Base-by-base conservation (phyloP, 2,888 invertebrate genomes). In the Meganola albula region DNA sequence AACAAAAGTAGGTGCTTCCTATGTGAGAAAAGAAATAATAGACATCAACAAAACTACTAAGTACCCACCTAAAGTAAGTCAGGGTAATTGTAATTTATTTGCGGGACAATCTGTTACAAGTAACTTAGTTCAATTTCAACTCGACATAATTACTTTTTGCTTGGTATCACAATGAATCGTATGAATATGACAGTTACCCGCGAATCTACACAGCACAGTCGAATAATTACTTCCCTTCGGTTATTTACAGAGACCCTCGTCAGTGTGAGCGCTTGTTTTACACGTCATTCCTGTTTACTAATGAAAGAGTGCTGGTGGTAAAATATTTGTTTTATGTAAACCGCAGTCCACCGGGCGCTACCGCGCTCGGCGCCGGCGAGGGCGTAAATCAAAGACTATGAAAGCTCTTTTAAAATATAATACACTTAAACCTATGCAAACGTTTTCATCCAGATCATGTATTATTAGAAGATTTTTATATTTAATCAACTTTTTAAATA, bases 211-310 rank as follows among this genome's bases (percentile, higher is more conserved):
- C 47, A 48, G 63, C 56, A 67, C 62, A 65, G 59, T 47, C 58
- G 53, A 61, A 72, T 78, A 77, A 80, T 79, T 74, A 78, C 76
- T 75, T 71, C 70, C 67, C 68, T 70, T 69, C 60, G 61, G 70
- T 75, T 77, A 75, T 79, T 79, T 76, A 78, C 74, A 50, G 63
- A 52, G 45, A 79, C 79, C 78, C 79, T 78, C 74, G 73, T 79
- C 78, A 76, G 63, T 47, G 46, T 48, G 66, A 68, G 58, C 62
- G 74, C 72, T 78, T 78, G 79, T 82, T 82, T 78, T 76, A 82
- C 80, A 78, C 77, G 74, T 82, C 82, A 79, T 74, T 76, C 78
- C 69, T 72, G 75, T 79, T 78, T 74, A 73, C 74, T 80, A 82
- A 82, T 82, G 82, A 82, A 83, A 80, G 80, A 78, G 68, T 73